Evolutionary conservation across 2,113 vertebrate genomes (phyloP).

Genomic region (cat (Felis catus)): F.catus_Fca126_mat1.0 CM031419.1:30548501-30549000

Average conservation of each 20-base stretch:
- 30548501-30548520: slow-evolving; percentile 90
- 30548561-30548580: slow-evolving; percentile 88
- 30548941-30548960: slow-evolving; percentile 81
- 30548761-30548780: slow-evolving; percentile 67
- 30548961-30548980: slow-evolving; percentile 86
- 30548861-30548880: slow-evolving; percentile 37
- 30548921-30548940: slow-evolving; percentile 69
- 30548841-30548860: slow-evolving; percentile 43
- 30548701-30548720: slow-evolving; percentile 66
- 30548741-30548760: slow-evolving; percentile 75
- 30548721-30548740: slow-evolving; percentile 79
- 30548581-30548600: slow-evolving; percentile 86
- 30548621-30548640: slow-evolving; percentile 83
- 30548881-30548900: slow-evolving; percentile 44
- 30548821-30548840: slow-evolving; percentile 52
- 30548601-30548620: slow-evolving; percentile 79
- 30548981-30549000: slow-evolving; percentile 83
- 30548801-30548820: slow-evolving; percentile 60
- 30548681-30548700: slow-evolving; percentile 85
- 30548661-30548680: slow-evolving; percentile 79
- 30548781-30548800: slow-evolving; percentile 58
- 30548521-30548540: slow-evolving; percentile 85
- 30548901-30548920: slow-evolving; percentile 34
- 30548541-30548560: slow-evolving; percentile 87
- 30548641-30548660: slow-evolving; percentile 84